Percentiles rank a stretch among this genome's conserved stretches.
phyloP scores from a whole-genome alignment of 2,797 vertebrate genomes.

The Gallirallus australis region DNA sequence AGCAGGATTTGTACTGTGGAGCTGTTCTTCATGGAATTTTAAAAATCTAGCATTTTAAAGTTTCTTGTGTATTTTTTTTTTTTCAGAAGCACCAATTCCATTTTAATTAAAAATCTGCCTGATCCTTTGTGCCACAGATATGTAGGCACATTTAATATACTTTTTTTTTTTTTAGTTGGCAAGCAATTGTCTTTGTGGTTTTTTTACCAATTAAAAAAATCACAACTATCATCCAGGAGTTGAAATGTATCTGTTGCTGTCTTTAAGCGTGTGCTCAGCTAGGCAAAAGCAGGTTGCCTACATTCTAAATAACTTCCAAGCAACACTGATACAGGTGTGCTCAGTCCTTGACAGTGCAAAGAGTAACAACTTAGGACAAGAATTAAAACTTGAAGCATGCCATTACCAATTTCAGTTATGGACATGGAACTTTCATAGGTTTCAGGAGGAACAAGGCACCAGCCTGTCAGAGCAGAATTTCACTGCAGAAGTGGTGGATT shows the following conservation, averaged over 20 bases:
- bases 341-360: not conserved
- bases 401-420: not conserved
- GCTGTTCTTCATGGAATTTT: not conserved
- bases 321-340: rapidly evolving
- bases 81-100: not conserved
- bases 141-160: not conserved
- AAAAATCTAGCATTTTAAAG: not conserved
- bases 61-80: not conserved
- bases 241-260: not conserved
- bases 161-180: not conserved
- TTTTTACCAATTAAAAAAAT: no score
- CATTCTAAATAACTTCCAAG: not conserved
- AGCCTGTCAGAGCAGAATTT: not conserved
- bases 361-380: not conserved
- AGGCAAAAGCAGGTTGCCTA: not conserved
- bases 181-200: not conserved
- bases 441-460: not conserved
- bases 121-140: not conserved
- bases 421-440: not conserved
- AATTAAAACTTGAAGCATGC: not conserved
- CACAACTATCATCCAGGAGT: not conserved
- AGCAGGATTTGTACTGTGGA: not conserved
- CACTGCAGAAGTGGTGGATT: not conserved
- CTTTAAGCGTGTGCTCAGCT: not conserved
- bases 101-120: not conserved